These are phyloP conservation scores for Drosophila pallidifrons DNA, from an alignment of 1,140 invertebrate genomes.

Conservation along the genomic window DNA sequence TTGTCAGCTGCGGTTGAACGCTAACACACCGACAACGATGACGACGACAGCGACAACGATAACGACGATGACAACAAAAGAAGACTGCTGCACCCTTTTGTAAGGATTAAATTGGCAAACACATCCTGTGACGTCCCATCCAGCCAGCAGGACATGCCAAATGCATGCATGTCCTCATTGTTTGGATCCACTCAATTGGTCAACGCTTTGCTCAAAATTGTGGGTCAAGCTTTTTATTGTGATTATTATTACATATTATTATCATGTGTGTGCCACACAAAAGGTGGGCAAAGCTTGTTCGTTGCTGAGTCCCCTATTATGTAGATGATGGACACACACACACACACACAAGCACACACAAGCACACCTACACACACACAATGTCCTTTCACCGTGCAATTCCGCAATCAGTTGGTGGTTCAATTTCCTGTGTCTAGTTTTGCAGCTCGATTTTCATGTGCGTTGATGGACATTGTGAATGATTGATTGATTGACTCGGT, in stretches of 20 bases:
- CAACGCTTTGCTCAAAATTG: neutral
- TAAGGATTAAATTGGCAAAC: slow-evolving; percentile 11
- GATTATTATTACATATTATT: slow-evolving; percentile 13
- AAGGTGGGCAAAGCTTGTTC: neutral
- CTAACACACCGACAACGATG: neutral
- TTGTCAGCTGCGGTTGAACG: slow-evolving; percentile 46
- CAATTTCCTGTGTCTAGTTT: slow-evolving; percentile 4
- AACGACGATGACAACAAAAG: slow-evolving; percentile 16
- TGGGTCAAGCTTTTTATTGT: slow-evolving; percentile 13
- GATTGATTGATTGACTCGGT: slow-evolving; percentile 74
- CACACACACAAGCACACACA: no score
- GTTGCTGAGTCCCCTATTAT: slow-evolving; percentile 3
- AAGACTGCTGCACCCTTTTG: slow-evolving; percentile 6
- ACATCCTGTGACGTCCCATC: slow-evolving; percentile 4
- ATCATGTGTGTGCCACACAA: slow-evolving; percentile 1
- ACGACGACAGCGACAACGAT: no score
- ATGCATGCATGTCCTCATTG: slow-evolving; percentile 30
- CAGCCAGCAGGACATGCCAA: neutral
- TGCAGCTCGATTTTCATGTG: slow-evolving; percentile 43
- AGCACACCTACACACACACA: neutral
- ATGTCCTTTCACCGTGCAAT: neutral
- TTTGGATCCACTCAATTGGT: neutral
- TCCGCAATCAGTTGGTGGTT: no score
- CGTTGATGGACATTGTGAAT: slow-evolving; percentile 39
- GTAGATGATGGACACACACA: slow-evolving; percentile 5